A percentile compares a stretch with the other conserved stretches of the same genome.
Evolutionary conservation across 2,797 vertebrate species (phyloP).

Genomic region (Streptopelia turtur): DNA sequence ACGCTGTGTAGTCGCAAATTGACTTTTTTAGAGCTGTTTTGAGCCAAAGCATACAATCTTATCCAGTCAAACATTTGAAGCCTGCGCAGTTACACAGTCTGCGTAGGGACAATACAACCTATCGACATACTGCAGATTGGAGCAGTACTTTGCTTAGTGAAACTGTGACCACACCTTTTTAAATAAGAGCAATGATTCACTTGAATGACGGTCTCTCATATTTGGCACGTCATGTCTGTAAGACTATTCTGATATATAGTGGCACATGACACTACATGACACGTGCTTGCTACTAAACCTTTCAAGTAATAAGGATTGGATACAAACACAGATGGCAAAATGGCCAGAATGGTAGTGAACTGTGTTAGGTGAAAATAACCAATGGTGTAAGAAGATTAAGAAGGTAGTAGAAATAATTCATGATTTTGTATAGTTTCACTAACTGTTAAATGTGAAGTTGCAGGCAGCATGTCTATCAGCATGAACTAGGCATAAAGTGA

Average conservation of each 20-base stretch:
- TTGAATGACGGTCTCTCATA: not conserved
- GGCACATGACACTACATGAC: not conserved
- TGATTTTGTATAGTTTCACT: not conserved
- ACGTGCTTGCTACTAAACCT: not conserved
- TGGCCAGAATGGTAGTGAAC: not conserved
- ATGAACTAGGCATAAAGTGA: not conserved
- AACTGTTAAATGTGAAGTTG: not conserved
- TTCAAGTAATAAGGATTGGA: not conserved
- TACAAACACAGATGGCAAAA: not conserved
- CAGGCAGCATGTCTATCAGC: not conserved
- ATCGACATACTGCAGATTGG: not conserved
- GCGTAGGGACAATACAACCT: not conserved
- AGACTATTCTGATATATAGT: not conserved
- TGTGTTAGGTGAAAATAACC: not conserved
- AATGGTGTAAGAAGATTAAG: not conserved
- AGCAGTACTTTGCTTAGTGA: not conserved
- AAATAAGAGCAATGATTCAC: not conserved
- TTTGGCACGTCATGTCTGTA: not conserved
- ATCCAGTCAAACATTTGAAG: not conserved
- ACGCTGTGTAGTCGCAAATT: not conserved
- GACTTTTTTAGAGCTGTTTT: not conserved
- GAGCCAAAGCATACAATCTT: not conserved
- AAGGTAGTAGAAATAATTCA: not conserved
- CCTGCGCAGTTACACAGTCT: not conserved
- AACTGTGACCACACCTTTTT: not conserved